phyloP scores from a whole-genome alignment of 2,888 invertebrate species.

The Spicauda simplicius region DNA sequence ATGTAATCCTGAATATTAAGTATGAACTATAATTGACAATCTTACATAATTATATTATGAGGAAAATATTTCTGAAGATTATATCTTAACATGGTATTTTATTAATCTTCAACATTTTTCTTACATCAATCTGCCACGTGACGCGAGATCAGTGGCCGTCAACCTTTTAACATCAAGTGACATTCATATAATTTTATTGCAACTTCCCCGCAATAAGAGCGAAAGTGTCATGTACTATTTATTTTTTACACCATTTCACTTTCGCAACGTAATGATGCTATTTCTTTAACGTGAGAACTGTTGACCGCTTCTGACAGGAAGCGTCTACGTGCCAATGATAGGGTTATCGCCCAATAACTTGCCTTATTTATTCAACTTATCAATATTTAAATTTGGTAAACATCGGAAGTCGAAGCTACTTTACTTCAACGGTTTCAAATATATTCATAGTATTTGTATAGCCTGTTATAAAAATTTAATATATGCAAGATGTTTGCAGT shows the following conservation, averaged over 20 bases:
- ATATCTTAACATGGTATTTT: not conserved
- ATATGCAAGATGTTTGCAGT: constrained; percentile 23
- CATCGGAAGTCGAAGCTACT: constrained; percentile 18
- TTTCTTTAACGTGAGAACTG: constrained; percentile 42
- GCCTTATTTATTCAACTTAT: constrained; percentile 30
- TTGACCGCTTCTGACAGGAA: constrained; percentile 35
- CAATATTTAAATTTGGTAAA: constrained; percentile 32
- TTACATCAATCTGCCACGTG: not conserved
- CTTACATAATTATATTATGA: too few relatives aligned
- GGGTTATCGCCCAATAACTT: constrained; percentile 27
- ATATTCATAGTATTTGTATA: constrained; percentile 6
- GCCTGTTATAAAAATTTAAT: constrained; percentile 1
- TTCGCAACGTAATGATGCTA: constrained; percentile 41
- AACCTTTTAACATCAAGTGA: not conserved
- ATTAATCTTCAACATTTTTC: not conserved
- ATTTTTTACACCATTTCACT: constrained; percentile 37
- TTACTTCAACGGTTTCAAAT: constrained; percentile 2
- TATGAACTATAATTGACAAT: too few relatives aligned
- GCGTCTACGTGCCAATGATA: constrained; percentile 26
- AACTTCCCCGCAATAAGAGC: constrained; percentile 36
- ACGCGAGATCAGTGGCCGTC: not conserved
- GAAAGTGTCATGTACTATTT: constrained; percentile 39
- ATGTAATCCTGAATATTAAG: too few relatives aligned
- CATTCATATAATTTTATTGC: not conserved
- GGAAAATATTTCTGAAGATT: too few relatives aligned